These are phyloP conservation scores for Drosophila punjabiensis DNA, from an alignment of 1,140 invertebrate species.

Conservation along the genomic window DNA sequence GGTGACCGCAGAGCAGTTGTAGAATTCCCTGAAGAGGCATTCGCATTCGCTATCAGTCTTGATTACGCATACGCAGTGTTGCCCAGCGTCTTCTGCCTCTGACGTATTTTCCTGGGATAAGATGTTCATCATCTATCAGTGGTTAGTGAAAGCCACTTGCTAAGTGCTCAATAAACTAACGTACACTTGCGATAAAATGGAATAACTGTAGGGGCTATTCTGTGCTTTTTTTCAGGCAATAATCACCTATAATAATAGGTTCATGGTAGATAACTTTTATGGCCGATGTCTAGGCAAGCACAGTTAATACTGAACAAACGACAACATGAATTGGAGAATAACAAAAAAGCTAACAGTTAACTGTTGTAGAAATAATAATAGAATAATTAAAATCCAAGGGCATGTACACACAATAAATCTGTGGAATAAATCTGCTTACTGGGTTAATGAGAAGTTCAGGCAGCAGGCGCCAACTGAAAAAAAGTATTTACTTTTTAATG, in stretches of 20 bases:
- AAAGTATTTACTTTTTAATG: not conserved
- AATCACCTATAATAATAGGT: slow-evolving; percentile 43
- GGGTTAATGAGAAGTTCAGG: not conserved
- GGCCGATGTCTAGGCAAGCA: slow-evolving; percentile 15
- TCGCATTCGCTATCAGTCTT: slow-evolving; percentile 10
- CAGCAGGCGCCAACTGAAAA: not conserved
- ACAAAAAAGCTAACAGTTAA: not conserved
- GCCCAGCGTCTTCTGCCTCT: slow-evolving; percentile 15
- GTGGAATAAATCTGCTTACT: not conserved
- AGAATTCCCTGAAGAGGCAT: slow-evolving; percentile 18
- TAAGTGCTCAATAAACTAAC: slow-evolving; percentile 53
- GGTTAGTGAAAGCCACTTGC: slow-evolving; percentile 29
- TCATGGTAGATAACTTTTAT: slow-evolving; percentile 47
- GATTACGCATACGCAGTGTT: slow-evolving; percentile 58
- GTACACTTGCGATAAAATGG: slow-evolving; percentile 25
- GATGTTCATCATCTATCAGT: slow-evolving; percentile 32
- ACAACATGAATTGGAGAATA: not conserved
- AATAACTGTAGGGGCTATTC: slow-evolving; percentile 27
- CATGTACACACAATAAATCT: not conserved
- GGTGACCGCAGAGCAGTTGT: slow-evolving; percentile 15
- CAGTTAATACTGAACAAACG: slow-evolving; percentile 11
- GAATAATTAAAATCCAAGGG: slow-evolving; percentile 5
- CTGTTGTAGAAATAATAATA: slow-evolving; percentile 1
- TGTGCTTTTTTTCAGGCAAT: slow-evolving; percentile 22
- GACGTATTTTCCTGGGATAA: slow-evolving; percentile 39